Evolutionary conservation across 2,888 invertebrate genomes (phyloP).

Genomic region (Trissolcus brochymenae): DNA sequence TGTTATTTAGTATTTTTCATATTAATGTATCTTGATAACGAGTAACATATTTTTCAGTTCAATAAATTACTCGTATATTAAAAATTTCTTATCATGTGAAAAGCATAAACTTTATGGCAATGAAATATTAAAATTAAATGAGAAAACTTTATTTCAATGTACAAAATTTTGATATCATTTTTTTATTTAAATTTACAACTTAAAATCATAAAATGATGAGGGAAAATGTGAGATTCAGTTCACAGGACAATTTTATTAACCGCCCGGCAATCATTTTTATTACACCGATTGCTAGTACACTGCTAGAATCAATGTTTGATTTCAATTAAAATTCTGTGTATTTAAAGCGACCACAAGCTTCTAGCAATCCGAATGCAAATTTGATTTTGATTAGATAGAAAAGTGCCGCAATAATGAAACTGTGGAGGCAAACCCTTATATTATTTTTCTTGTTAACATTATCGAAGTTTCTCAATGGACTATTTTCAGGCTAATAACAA

Average conservation of each 20-base stretch:
- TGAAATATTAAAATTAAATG: constrained; percentile 14
- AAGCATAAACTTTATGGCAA: constrained; percentile 15
- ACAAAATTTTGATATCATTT: background rate
- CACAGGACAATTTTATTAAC: constrained; percentile 7
- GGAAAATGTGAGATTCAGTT: background rate
- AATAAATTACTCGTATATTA: constrained; percentile 37
- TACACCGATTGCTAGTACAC: background rate
- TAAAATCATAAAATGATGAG: background rate
- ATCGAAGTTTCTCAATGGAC: background rate
- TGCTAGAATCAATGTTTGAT: constrained; percentile 17
- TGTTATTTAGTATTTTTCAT: constrained; percentile 35
- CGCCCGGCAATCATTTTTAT: constrained; percentile 14
- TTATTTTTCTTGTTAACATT: background rate
- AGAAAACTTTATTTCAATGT: constrained; percentile 7
- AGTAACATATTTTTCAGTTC: constrained; percentile 5
- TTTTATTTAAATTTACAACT: background rate
- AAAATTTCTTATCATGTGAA: constrained; percentile 34
- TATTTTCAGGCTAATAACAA: no score
- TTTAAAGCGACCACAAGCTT: background rate
- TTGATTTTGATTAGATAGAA: constrained; percentile 7
- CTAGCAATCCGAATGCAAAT: constrained; percentile 6
- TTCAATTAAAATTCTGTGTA: constrained; percentile 5
- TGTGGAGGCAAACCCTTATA: background rate
- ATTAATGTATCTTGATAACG: constrained; percentile 26
- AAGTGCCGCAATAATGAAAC: background rate